Evolutionary conservation across 2,797 vertebrate species (phyloP).

Genomic region (Enteromius mattozi): DNA sequence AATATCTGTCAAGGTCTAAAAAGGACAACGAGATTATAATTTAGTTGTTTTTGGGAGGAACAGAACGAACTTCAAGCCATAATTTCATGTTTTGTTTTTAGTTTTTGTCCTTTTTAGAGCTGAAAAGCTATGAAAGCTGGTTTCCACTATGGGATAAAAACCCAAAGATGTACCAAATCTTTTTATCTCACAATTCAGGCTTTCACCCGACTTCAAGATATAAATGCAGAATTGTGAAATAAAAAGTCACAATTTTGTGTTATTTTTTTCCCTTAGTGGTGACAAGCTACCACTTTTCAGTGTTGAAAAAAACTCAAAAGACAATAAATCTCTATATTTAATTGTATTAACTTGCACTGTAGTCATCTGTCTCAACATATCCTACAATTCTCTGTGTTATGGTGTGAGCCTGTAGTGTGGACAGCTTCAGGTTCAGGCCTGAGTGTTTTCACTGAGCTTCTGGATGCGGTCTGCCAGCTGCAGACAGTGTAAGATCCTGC

Average conservation of each 20-base stretch:
- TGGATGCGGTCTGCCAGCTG: slow-evolving; percentile 84
- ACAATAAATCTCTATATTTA: not conserved
- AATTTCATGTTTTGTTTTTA: not conserved
- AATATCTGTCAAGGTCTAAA: not conserved
- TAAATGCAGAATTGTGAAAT: not conserved
- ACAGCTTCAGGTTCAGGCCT: slow-evolving; percentile 27
- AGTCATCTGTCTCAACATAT: not conserved
- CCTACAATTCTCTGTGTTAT: not conserved
- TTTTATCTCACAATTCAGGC: not conserved
- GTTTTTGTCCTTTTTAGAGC: not conserved
- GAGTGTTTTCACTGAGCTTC: slow-evolving; percentile 68
- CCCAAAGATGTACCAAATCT: not conserved
- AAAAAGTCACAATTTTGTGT: not conserved
- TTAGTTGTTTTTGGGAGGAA: not conserved
- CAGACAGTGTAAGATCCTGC: slow-evolving; percentile 85
- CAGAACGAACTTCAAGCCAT: not conserved
- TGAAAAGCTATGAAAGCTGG: not conserved
- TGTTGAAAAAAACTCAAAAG: not conserved
- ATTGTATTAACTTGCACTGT: not conserved
- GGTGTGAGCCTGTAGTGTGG: not conserved
- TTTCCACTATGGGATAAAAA: not conserved
- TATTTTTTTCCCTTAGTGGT: not conserved
- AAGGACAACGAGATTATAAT: not conserved
- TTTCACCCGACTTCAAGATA: not conserved
- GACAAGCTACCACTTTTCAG: not conserved